Percentiles rank a stretch among this genome's conserved stretches.
phyloP scores from a whole-genome alignment of 1,140 invertebrate genomes.

The Saxidomus purpurata region DNA sequence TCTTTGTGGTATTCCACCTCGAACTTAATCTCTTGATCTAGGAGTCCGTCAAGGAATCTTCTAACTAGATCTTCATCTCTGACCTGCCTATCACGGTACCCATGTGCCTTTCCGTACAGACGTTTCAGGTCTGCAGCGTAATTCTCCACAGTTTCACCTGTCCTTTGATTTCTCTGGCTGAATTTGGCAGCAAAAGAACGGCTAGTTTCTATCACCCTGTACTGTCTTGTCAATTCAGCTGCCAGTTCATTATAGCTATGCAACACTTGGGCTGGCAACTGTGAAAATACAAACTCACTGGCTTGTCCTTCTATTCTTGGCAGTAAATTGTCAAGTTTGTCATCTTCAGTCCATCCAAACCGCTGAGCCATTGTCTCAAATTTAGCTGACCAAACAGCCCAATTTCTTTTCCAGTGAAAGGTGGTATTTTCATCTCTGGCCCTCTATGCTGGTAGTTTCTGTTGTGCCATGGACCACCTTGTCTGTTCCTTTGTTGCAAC shows the following conservation, averaged over 20 bases:
- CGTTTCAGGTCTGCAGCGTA: background rate
- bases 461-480: background rate
- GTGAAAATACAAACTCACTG: conserved; percentile 3
- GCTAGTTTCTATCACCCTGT: conserved; percentile 32
- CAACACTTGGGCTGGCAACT: background rate
- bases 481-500: background rate
- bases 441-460: background rate
- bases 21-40: background rate
- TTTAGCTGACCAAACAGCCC: background rate
- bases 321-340: background rate
- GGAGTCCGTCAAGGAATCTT: background rate
- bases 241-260: background rate
- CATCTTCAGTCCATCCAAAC: background rate
- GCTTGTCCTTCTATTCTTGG: background rate
- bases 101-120: conserved; percentile 10
- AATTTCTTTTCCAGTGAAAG: conserved; percentile 35
- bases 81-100: background rate
- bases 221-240: conserved; percentile 3
- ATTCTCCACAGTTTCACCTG: conserved; percentile 3
- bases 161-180: background rate
- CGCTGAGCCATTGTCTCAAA: conserved; percentile 36
- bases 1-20: conserved; percentile 22
- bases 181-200: conserved; percentile 19
- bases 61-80: background rate
- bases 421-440: background rate